Base-by-base conservation (phyloP, 2,113 vertebrate genomes). In the Pogonocichla stellata region DNA sequence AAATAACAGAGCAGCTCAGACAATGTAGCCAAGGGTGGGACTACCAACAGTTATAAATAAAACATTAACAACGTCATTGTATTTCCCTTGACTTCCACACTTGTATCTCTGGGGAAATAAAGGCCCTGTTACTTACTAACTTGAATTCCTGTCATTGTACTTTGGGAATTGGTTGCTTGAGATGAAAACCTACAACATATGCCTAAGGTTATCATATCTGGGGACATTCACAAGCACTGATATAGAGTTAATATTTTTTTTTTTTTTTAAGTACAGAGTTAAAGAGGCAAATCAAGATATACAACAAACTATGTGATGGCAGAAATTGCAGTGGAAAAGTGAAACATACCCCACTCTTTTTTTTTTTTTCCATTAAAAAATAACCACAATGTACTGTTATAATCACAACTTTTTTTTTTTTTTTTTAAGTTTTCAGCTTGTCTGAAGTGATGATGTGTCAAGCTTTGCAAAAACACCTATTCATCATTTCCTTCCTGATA, bases 101-200 rank as follows among this genome's bases (percentile, higher is more conserved):
- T 89, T 64, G 60, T 97, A 96, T 97, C 97, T 97, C 97, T 97
- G 87, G 98, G 98, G 97, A 98, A 98, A 98, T 96, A 97, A 95
- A 97, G 90, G 74, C 92, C 83, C 96, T 89, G 91, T 88, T 92
- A 77, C 92, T 92, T 77, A 90, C 96, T 87, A 92, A 71, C 95
- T 97, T 78, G 91, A 98, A 98, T 98, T 98, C 98, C 98, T 98
- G 98, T 96, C 96, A 98, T 98, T 98, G 98, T 98, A 53, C 95
- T 98, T 94, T 70, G 36, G 72, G 56, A 94, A 88, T 97, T 64
- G 17, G 93, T 88, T 93, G 86, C 80, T 93, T 64, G 36, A 90
- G 83, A 60, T 89, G 86, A 82, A 84, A 95, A 93, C 53, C 64
- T 81, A 79, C n/a, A 84, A 84, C 74, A 8, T 86, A 69, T 86